Base-by-base conservation (phyloP, 2,113 vertebrate species). In the Paedocypris sp. region DNA sequence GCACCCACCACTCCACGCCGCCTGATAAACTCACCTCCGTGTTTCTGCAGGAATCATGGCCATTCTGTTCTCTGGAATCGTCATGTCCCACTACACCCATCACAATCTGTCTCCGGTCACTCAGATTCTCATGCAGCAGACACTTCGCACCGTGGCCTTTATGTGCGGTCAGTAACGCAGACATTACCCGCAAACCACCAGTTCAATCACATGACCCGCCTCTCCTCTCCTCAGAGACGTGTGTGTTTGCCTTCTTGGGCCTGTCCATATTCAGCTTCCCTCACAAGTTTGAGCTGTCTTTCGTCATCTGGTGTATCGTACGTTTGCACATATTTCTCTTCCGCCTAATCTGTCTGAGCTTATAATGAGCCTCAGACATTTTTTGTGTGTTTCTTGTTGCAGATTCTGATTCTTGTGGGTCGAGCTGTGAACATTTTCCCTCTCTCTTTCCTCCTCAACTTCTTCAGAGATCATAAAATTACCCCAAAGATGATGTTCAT, bases 401-500 rank as follows among this genome's bases (percentile, higher is more conserved):
- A 99, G 95, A 86, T 99, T 18, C 84, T 99, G 53, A 88, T 98
- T 47, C 87, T 99, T 31, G 82, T 98, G 2, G 95, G 92, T 46
- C 85, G 95, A 75, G 93, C 93, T 0, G 85, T 97, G 60, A 99
- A 99, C 75, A 99, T 99, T 73, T 99, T 97, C 67, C 95, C 95
- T 0, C 85, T 99, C 18, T 92, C 95, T 9, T 97, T 92, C 79
- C 81, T 98, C 46, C 88, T 98, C 57, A 99, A 98, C 77, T 96
- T 98, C 71, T 97, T 96, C 85, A 87, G 95, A n/a, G 95, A 99
- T 61, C 92, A 96, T 73, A 98, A 94, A 77, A 99, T 99, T 81
- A 99, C 90, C 0, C 94, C 95, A 0, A 98, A 99, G 76, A 99
- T 99, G 95, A 96, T 95, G 94, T 99, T 93, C 76, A 92, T 99